These are phyloP conservation scores for Agrotis ipsilon DNA, from an alignment of 2,888 invertebrate genomes.

Conservation along the genomic window DNA sequence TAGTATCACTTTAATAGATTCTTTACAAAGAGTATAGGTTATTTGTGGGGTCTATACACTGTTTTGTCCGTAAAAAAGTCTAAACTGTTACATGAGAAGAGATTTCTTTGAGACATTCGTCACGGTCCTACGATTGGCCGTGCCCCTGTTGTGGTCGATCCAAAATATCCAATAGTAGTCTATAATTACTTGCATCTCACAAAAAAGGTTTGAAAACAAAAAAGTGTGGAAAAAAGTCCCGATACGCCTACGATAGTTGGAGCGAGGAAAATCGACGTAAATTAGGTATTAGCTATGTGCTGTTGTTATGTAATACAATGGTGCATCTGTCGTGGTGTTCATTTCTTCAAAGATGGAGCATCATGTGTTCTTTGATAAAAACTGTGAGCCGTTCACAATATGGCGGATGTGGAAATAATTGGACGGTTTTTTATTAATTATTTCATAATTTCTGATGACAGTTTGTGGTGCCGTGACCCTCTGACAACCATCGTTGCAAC, in stretches of 20 bases:
- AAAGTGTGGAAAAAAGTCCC: constrained; percentile 65
- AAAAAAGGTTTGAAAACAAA: constrained; percentile 74
- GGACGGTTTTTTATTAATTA: constrained; percentile 15
- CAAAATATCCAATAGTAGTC: constrained; percentile 79
- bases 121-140: constrained; percentile 71
- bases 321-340: constrained; percentile 56
- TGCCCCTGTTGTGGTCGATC: constrained; percentile 48
- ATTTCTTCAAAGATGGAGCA: constrained; percentile 37
- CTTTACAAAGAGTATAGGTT: constrained; percentile 80
- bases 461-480: constrained; percentile 16
- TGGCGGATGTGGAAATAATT: constrained; percentile 41
- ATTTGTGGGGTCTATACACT: constrained; percentile 72
- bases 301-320: constrained; percentile 67
- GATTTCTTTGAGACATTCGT: constrained; percentile 79
- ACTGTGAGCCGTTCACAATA: constrained; percentile 6
- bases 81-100: constrained; percentile 74
- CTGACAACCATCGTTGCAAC: neutral
- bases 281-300: constrained; percentile 76
- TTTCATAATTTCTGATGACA: neutral
- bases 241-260: constrained; percentile 69
- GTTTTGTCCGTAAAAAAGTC: constrained; percentile 74
- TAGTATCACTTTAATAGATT: constrained; percentile 73
- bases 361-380: constrained; percentile 25
- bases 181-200: constrained; percentile 80
- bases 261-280: constrained; percentile 85